Evolutionary conservation across 2,888 invertebrate species (phyloP), one percentile per base, ranked within the genome.

Genomic region (Hirtodrosophila histrioides): DNA sequence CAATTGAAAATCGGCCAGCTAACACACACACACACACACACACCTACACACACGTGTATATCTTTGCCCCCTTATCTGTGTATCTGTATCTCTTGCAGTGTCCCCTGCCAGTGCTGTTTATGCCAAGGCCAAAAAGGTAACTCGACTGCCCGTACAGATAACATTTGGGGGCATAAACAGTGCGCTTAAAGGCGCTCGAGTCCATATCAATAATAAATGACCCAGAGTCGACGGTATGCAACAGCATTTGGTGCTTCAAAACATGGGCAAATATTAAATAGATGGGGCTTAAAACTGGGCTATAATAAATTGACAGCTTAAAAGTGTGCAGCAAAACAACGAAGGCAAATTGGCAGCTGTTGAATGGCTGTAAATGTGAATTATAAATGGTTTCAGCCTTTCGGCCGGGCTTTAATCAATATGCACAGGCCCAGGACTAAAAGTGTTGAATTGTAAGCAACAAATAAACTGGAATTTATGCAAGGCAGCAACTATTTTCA

Each of bases 81-180:
- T 17, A 51, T 49, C 35, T 66, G 44, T 49, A 41, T 58, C 53
- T 39, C 27, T 35, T 41, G 51, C 24, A 33, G 6, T 40, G 44
- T 60, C 5, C 41, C 41, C 9, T 7, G 17, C 12, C 11, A 60
- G 17, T 23, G 39, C 44, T 45, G 44, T 46, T 50, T 54, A 49
- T 67, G 56, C 39, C 61, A 43, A 35, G 39, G 36, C 60, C 45
- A 51, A 44, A 39, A 44, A 48, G 40, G 36, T 35, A 43, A 63
- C 11, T 46, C 31, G 33, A 27, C 46, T 37, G 49, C 36, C 58
- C 46, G 43, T 35, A 51, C 31, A 78, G 87, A 81, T 81, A 86
- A 78, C 82, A 60, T 72, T 79, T 56, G 57, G 53, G 58, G 51
- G 80, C 75, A 84, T 86, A 74, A 84, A 81, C 66, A 71, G 85